phyloP scores from a whole-genome alignment of 2,797 vertebrate species.

The Enteromius afrohamiltoni region DNA sequence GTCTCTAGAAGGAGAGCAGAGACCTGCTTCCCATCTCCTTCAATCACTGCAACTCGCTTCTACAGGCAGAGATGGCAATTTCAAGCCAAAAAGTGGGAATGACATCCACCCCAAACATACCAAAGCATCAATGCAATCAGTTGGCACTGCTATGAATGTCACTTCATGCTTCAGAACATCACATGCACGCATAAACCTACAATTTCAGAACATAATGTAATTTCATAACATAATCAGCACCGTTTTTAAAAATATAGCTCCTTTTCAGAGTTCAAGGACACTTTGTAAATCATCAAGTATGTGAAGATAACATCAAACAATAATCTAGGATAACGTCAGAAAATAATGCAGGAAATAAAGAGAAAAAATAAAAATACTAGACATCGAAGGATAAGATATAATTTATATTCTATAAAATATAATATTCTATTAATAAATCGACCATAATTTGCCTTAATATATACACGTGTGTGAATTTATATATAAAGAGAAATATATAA shows the following conservation, averaged over 20 bases:
- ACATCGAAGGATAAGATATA: no score
- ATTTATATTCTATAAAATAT: no score
- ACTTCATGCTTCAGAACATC: slow-evolving; percentile 9
- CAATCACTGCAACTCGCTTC: not conserved
- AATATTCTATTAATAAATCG: no score
- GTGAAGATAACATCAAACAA: not conserved
- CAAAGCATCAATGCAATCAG: slow-evolving; percentile 1
- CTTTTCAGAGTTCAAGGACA: no score
- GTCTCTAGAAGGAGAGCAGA: slow-evolving; percentile 24
- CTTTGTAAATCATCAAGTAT: no score
- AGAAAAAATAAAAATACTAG: no score
- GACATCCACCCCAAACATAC: slow-evolving; percentile 15
- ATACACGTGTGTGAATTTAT: no score
- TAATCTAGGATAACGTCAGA: not conserved
- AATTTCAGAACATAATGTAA: not conserved
- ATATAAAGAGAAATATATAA: not conserved
- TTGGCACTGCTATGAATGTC: not conserved
- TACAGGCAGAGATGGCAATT: not conserved
- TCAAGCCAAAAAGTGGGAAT: slow-evolving; percentile 10
- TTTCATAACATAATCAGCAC: no score
- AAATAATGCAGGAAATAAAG: no score
- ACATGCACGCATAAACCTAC: not conserved
- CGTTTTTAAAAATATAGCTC: no score
- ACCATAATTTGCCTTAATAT: no score
- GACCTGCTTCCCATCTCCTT: slow-evolving; percentile 9